A percentile compares a stretch with the other conserved stretches of the same genome.
These are phyloP conservation scores for Scleropages formosus DNA, from an alignment of 2,797 vertebrate genomes.

Conservation along the genomic window DNA sequence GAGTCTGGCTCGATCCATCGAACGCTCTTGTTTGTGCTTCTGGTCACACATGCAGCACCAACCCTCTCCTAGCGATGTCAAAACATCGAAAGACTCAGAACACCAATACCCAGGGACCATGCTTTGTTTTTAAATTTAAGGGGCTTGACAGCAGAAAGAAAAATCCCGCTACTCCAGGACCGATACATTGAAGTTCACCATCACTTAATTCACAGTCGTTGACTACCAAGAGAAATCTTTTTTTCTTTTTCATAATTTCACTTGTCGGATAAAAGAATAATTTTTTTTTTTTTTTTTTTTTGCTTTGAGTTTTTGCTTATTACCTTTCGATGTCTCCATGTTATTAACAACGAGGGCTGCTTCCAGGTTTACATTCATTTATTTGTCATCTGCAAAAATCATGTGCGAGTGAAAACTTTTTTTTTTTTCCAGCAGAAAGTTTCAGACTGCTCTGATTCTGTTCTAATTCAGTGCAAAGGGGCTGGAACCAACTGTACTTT, in stretches of 20 bases:
- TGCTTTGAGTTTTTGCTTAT: not conserved
- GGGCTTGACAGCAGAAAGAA: not conserved
- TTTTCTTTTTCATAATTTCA: not conserved
- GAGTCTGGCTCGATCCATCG: conserved; percentile 15
- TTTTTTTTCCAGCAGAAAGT: not conserved
- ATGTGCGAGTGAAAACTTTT: not conserved
- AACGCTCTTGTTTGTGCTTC: conserved; percentile 15
- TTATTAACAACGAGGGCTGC: not conserved
- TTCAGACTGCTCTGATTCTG: not conserved
- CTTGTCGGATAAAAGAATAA: not conserved
- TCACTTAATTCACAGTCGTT: not conserved
- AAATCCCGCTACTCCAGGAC: not conserved
- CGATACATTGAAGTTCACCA: not conserved
- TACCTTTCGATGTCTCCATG: not conserved
- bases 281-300: not conserved
- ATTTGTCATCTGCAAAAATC: not conserved
- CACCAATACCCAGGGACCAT: not conserved
- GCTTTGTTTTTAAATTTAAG: not conserved
- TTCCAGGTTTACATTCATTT: not conserved
- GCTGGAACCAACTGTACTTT: not conserved
- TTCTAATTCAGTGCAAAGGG: not conserved
- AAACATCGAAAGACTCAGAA: not conserved
- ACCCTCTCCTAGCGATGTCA: conserved; percentile 7
- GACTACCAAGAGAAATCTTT: not conserved
- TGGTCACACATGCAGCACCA: conserved; percentile 15